Evolutionary conservation across 2,888 invertebrate genomes (phyloP), one percentile per base, ranked within the genome.

Genomic region (Drosophila birchii): DNA sequence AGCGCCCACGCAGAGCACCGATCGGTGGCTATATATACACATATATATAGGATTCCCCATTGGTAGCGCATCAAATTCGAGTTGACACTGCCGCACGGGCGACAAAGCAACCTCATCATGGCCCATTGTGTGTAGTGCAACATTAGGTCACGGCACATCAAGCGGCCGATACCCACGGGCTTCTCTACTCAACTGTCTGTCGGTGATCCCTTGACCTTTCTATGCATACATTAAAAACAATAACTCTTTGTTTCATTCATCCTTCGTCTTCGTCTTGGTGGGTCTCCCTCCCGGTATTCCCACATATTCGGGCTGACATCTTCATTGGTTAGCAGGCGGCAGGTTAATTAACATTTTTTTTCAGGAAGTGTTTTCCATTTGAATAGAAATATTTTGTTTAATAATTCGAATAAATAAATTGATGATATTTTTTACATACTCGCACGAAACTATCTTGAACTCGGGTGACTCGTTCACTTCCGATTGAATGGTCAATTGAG

Each of bases 71-170:
- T 29, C 84, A 56, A 85, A 85, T 85, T 12, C 61, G 32, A 78
- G 75, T 83, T 88, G 84, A 79, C 86, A 88, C 81, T 74, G 80
- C 63, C 62, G 76, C 75, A 64, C 71, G 72, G 68, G 68, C 51
- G 66, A 73, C 64, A 70, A 63, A 56, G 72, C 49, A 47, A 38
- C 38, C 59, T 77, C 60, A 85, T 76, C 85, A 78, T 81, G 73
- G 87, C 75, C 85, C 87, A 77, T 86, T 88, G 89, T 89, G 78
- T 87, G 78, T 76, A 78, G 87, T 84, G 85, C 87, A 86, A 86
- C 85, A 86, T 89, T 80, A 89, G 87, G 86, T 89, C 86, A 89
- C 79, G 86, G 70, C 77, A 53, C 64, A 86, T 84, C 78, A 88
- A 59, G 60, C 58, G 56, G 41, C 53, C 23, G 39, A 64, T 59